Conservation (phyloP, 1,140 invertebrate species). For the Tachypleus tridentatus region DNA sequence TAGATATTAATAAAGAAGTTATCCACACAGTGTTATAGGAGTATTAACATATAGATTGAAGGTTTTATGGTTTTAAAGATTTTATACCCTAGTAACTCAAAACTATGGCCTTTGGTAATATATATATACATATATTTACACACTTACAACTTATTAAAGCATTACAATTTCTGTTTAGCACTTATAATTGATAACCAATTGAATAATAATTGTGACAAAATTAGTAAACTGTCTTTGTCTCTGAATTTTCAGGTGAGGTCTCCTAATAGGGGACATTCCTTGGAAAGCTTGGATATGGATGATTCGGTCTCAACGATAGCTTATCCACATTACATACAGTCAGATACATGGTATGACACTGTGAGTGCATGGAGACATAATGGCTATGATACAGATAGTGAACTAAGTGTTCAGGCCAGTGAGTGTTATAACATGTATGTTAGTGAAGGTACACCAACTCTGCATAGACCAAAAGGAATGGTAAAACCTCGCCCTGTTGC, state of each 20-base stretch:
- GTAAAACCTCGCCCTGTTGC: slow-evolving; percentile 72
- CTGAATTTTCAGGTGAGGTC: not conserved
- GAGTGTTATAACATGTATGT: slow-evolving; percentile 7
- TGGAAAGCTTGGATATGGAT: slow-evolving; percentile 20
- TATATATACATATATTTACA: no score
- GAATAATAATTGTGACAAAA: no score
- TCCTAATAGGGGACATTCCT: slow-evolving; percentile 10
- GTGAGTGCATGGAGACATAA: slow-evolving; percentile 45
- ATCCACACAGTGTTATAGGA: no score
- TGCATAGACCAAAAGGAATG: slow-evolving; percentile 61
- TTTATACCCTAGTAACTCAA: no score
- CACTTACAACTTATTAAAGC: no score
- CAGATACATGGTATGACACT: slow-evolving; percentile 19
- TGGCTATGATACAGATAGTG: slow-evolving; percentile 50
- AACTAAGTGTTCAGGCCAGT: slow-evolving; percentile 21
- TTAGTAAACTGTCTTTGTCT: not conserved
- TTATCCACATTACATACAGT: slow-evolving; percentile 11
- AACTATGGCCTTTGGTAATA: no score
- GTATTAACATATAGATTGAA: no score
- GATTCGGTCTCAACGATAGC: slow-evolving; percentile 20
- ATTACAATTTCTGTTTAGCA: no score
- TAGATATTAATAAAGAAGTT: no score
- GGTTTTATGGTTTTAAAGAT: no score
- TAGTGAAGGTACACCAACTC: slow-evolving; percentile 54
- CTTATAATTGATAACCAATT: no score